A percentile compares a stretch with the other conserved stretches of the same genome.
Conservation (phyloP, 2,888 invertebrate genomes). For the Melitaea athalia region DNA sequence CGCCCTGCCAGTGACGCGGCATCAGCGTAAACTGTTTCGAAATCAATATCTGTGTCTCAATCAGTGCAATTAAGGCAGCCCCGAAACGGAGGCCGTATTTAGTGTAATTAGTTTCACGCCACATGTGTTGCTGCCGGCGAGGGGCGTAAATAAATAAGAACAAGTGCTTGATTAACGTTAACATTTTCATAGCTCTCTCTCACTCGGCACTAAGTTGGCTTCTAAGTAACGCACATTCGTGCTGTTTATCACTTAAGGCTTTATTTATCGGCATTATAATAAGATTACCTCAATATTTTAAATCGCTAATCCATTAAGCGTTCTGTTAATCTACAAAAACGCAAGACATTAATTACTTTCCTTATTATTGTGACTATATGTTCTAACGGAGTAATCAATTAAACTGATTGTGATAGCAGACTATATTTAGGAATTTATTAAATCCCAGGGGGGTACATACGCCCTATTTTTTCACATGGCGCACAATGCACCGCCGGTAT, state of each 20-base stretch:
- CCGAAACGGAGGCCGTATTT: slow-evolving; percentile 62
- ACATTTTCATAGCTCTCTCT: slow-evolving; percentile 15
- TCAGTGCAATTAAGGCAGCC: slow-evolving; percentile 77
- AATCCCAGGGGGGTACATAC: slow-evolving; percentile 63
- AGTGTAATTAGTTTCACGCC: slow-evolving; percentile 75
- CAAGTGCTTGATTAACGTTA: slow-evolving; percentile 22
- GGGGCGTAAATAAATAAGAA: slow-evolving; percentile 45
- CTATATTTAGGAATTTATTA: slow-evolving; percentile 71
- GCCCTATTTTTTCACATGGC: slow-evolving; percentile 77
- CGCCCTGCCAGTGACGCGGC: slow-evolving; percentile 43
- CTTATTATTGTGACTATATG: background rate
- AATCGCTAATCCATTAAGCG: background rate
- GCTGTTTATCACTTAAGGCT: slow-evolving; percentile 18
- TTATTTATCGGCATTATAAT: slow-evolving; percentile 13
- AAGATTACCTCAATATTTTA: slow-evolving; percentile 2
- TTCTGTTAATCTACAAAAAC: background rate
- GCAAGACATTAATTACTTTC: background rate
- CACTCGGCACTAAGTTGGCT: slow-evolving; percentile 23
- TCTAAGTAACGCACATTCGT: slow-evolving; percentile 32
- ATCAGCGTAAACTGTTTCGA: slow-evolving; percentile 67
- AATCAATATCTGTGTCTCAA: slow-evolving; percentile 82
- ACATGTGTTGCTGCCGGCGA: slow-evolving; percentile 49
- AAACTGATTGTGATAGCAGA: slow-evolving; percentile 51
- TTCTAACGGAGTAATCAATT: slow-evolving; percentile 27
- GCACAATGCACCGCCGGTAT: slow-evolving; percentile 60